Conservation (phyloP, 1,140 invertebrate species). For the Ganaspis sp. region DNA sequence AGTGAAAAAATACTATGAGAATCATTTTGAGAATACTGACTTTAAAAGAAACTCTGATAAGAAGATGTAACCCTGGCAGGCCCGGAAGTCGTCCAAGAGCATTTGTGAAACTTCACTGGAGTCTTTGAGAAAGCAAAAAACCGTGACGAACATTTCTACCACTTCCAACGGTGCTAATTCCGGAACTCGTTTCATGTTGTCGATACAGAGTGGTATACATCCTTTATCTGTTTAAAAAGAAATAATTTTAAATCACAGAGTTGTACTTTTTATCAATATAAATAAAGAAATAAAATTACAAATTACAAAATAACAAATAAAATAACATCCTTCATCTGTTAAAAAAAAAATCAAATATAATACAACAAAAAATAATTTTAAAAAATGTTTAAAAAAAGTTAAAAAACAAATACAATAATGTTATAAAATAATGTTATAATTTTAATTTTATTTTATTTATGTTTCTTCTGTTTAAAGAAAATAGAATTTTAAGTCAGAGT, state of each 20-base stretch:
- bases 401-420: no score
- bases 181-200: conserved; percentile 96
- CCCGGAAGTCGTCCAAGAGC: conserved; percentile 95
- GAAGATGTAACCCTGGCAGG: conserved; percentile 96
- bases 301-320: no score
- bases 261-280: neutral
- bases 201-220: conserved; percentile 95
- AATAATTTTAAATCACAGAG: neutral
- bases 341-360: no score
- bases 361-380: no score
- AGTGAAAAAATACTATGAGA: neutral
- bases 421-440: no score
- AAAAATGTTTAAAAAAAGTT: no score
- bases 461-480: no score
- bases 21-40: conserved; percentile 77
- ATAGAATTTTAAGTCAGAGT: no score
- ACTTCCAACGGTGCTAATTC: conserved; percentile 96
- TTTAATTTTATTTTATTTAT: no score
- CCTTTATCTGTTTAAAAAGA: conserved; percentile 88
- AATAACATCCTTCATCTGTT: no score
- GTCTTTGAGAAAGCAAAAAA: conserved; percentile 98
- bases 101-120: conserved; percentile 97
- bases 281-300: no score
- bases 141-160: conserved; percentile 98
- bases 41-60: conserved; percentile 95